Base-by-base conservation (phyloP, 2,888 invertebrate species). In the Sinodicranocentrus sp. region DNA sequence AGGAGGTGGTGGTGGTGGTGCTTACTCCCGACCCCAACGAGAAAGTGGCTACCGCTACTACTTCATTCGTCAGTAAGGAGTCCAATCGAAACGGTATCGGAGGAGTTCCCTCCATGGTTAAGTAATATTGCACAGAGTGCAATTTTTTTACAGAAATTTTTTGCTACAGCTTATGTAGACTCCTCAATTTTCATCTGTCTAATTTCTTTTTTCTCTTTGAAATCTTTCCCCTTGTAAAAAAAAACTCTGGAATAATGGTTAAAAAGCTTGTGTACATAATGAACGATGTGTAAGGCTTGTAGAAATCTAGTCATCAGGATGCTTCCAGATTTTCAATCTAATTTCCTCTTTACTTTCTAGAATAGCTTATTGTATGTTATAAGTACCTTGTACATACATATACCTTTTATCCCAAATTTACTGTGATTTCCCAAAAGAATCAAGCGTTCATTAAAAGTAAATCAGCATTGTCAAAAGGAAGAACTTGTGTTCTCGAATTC, bases 31-130 rank as follows among this genome's bases (percentile, higher is more conserved):
- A 17, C 79, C 79, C 17, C 79, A 79, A 63, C 43, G 77, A 63
- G 75, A 84, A 26, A 76, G 75, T 44, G 77, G 78, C 33, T 68
- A 48, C 79, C 67, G 70, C 5, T 79, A 84, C 43, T 68, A 84
- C 68, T 73, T 75, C 43, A 63, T 79, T 28, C 78, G 73, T 48
- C 48, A 48, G 48, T 48, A 48, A 48, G 39, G n/a, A n/a, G n/a
- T n/a, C 10, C 48, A 15, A 48, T 33, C 10, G 33, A 6, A 10
- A 33, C 33, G 33, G 10, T 33, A 33, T 33, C 5, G 3, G 33
- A 33, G 3, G 33, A 33, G 33, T 10, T 33, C 33, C 33, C n/a
- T n/a, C n/a, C 3, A 33, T 33, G 10, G 10, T 33, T 48, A 48
- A 48, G 5, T 48, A 33, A 33, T 48, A 48, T n/a, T 5, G 48